phyloP scores from a whole-genome alignment of 2,797 vertebrate species.

The Ataeniobius toweri region DNA sequence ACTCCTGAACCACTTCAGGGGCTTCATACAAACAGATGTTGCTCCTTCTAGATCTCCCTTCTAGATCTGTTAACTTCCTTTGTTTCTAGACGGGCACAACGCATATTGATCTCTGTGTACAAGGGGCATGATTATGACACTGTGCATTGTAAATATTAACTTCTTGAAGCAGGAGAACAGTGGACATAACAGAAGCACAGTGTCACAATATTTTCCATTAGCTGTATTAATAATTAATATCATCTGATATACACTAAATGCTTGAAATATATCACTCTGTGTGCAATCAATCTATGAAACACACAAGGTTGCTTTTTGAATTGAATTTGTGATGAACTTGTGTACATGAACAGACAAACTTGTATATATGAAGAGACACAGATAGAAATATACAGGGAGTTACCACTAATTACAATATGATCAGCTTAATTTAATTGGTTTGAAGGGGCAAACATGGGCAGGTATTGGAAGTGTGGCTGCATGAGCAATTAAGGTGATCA shows the following conservation, averaged over 20 bases:
- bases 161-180: too few species aligned
- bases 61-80: not conserved
- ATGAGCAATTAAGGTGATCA: conserved; percentile 8
- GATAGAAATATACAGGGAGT: not conserved
- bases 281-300: not conserved
- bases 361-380: not conserved
- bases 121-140: too few species aligned
- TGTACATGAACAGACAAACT: not conserved
- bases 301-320: not conserved
- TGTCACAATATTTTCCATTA: not conserved
- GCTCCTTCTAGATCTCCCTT: not conserved
- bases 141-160: too few species aligned
- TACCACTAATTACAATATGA: not conserved
- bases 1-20: not conserved
- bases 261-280: not conserved
- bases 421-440: conserved; percentile 3
- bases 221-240: not conserved
- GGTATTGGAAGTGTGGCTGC: conserved; percentile 11
- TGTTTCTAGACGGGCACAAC: not conserved
- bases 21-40: not conserved
- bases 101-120: too few species aligned
- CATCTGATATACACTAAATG: not conserved
- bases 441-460: conserved; percentile 7
- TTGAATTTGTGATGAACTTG: not conserved
- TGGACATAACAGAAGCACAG: not conserved